A percentile compares a stretch with the other conserved stretches of the same genome.
Conservation (phyloP, 2,113 vertebrate genomes). For the Phodopus roborovskii region DNA sequence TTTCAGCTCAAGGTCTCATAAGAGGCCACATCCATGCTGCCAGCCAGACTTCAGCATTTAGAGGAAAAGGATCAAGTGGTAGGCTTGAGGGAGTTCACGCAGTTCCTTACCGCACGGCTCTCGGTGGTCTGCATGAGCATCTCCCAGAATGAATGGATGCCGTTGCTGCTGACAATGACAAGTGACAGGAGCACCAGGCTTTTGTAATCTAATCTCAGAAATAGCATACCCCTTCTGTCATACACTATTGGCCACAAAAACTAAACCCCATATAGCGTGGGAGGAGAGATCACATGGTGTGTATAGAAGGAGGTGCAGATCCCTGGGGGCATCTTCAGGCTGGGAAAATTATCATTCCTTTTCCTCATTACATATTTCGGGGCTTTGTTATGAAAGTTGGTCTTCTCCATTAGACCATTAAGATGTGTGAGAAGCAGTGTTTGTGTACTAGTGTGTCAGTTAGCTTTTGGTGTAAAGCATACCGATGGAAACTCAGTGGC, state of each 20-base stretch:
- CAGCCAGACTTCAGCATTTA: background rate
- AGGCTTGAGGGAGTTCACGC: background rate
- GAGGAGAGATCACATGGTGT: background rate
- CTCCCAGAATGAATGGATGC: background rate
- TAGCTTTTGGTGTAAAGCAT: conserved; percentile 21
- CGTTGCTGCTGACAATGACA: background rate
- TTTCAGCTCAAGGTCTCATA: background rate
- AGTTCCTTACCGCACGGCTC: background rate
- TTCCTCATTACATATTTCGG: background rate
- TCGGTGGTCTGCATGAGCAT: background rate
- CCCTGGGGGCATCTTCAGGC: background rate
- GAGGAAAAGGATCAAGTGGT: background rate
- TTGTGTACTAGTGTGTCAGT: background rate
- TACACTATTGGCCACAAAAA: background rate
- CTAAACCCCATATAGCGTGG: background rate
- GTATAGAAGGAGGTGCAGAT: background rate
- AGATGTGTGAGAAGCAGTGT: background rate
- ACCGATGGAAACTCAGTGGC: background rate
- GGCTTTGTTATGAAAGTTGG: background rate
- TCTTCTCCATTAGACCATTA: background rate
- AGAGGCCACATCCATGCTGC: background rate
- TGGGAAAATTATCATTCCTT: background rate
- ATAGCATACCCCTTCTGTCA: background rate
- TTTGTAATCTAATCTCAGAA: conserved; percentile 24
- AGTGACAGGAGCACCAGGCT: background rate